A percentile compares a stretch with the other conserved stretches of the same genome.
These are phyloP conservation scores for Gymnorhina tibicen DNA, from an alignment of 2,113 vertebrate species.

Conservation along the genomic window DNA sequence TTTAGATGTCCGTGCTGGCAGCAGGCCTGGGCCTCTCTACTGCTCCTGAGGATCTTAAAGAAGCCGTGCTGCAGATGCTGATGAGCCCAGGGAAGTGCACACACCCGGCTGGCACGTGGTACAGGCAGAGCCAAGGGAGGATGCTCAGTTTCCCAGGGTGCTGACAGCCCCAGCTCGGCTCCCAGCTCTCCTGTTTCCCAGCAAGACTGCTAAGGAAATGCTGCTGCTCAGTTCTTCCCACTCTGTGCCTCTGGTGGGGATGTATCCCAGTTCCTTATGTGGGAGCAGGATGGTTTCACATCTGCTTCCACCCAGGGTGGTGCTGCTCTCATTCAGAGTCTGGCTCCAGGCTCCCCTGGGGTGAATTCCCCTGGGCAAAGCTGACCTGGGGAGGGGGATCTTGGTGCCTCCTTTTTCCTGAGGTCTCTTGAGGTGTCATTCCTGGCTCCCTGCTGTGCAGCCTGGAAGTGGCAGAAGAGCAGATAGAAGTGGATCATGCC, in stretches of 20 bases:
- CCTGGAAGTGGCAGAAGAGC: not conserved
- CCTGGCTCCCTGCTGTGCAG: not conserved
- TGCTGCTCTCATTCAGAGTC: not conserved
- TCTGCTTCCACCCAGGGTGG: not conserved
- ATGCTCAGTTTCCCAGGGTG: not conserved
- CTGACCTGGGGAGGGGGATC: not conserved
- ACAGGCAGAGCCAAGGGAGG: not conserved
- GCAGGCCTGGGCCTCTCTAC: not conserved
- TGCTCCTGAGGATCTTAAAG: not conserved
- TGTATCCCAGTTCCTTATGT: not conserved
- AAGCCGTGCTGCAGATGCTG: not conserved
- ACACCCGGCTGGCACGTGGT: fast-evolving
- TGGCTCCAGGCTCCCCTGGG: fast-evolving
- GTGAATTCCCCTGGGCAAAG: not conserved
- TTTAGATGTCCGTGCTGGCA: not conserved
- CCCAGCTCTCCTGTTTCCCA: not conserved
- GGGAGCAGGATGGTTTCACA: not conserved
- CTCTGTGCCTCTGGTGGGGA: not conserved
- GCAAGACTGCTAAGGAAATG: not conserved
- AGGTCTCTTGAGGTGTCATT: not conserved
- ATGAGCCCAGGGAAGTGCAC: not conserved
- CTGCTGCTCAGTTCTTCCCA: not conserved
- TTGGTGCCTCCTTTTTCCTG: not conserved
- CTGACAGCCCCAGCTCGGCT: not conserved
- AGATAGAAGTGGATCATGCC: not conserved